These are phyloP conservation scores for Syrmaticus mikado DNA, from an alignment of 2,113 vertebrate genomes.

Conservation along the genomic window DNA sequence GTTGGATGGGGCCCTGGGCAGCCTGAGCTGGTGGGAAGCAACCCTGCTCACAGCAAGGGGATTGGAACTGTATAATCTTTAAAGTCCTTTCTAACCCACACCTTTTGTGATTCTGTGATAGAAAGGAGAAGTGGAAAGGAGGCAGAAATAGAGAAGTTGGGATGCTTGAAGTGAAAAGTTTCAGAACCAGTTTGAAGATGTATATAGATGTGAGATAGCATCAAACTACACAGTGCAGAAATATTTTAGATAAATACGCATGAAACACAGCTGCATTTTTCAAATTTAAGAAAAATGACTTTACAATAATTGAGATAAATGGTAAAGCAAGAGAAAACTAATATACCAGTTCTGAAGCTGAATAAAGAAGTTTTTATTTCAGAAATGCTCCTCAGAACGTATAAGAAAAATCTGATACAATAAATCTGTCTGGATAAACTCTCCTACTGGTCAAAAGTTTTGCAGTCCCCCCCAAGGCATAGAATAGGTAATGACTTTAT, in stretches of 20 bases:
- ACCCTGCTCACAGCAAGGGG: neutral
- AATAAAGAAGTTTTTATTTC: neutral
- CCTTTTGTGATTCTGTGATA: neutral
- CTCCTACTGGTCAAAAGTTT: neutral
- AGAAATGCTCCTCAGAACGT: neutral
- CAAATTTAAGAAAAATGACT: neutral
- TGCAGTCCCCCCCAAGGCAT: neutral
- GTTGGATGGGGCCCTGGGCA: neutral
- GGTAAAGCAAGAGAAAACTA: neutral
- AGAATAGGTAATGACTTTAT: neutral
- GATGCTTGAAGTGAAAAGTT: neutral
- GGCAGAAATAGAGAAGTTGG: neutral
- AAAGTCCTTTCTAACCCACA: neutral
- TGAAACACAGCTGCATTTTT: neutral
- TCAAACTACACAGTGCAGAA: neutral
- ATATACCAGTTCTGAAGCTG: accelerated
- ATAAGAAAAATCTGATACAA: neutral
- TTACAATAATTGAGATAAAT: neutral
- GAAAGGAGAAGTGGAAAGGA: neutral
- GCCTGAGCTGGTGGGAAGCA: neutral
- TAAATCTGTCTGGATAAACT: neutral
- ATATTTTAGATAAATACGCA: neutral
- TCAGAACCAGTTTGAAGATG: neutral
- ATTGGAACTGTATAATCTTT: neutral
- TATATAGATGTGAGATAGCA: neutral